Conservation (phyloP, 2,113 vertebrate species). For the Spheniscus mendiculus region DNA sequence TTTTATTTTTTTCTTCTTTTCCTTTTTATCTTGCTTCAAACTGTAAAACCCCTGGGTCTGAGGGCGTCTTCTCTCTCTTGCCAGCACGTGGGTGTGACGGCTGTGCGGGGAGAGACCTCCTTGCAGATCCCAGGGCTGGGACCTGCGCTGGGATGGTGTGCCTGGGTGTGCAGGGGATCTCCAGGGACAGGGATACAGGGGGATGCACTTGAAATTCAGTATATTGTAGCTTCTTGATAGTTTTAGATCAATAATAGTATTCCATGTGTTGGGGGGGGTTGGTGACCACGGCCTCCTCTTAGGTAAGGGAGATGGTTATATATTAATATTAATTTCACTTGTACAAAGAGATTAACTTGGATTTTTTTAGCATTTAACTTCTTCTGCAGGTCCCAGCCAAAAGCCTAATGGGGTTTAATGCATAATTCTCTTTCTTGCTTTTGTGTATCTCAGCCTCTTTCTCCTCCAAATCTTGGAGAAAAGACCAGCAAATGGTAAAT, state of each 20-base stretch:
- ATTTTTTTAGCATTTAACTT: neutral
- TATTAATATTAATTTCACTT: neutral
- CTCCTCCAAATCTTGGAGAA: neutral
- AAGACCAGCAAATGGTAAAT: neutral
- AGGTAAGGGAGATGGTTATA: neutral
- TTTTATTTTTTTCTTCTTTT: neutral
- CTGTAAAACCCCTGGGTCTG: neutral
- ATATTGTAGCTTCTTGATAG: neutral
- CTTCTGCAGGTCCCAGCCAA: neutral
- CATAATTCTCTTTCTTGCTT: neutral
- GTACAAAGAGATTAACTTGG: neutral
- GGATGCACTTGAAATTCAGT: neutral
- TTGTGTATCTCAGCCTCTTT: neutral
- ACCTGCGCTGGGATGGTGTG: neutral
- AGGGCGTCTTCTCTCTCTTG: neutral
- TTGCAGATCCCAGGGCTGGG: neutral
- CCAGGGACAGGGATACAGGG: rapidly evolving
- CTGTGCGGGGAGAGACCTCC: neutral
- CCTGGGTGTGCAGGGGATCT: too few species aligned
- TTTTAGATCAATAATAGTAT: neutral
- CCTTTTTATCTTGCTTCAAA: neutral
- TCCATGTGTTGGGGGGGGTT: too few species aligned
- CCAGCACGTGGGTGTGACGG: neutral
- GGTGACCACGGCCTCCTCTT: neutral
- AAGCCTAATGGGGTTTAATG: neutral